Conservation (phyloP, 1,140 invertebrate genomes). For the Drosophila insularis region DNA sequence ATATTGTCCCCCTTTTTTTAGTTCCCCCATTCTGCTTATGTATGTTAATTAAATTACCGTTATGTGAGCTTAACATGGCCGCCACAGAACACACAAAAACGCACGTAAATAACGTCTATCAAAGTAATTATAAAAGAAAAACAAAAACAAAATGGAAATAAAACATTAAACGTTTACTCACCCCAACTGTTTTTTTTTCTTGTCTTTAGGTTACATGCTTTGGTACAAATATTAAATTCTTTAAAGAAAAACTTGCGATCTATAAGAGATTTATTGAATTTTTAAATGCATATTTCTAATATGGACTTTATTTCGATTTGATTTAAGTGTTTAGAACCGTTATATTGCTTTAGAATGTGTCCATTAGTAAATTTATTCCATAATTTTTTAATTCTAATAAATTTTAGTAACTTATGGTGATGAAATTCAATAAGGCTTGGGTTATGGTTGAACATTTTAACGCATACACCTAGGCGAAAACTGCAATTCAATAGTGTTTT, state of each 20-base stretch:
- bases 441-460: neutral
- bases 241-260: too few relatives aligned
- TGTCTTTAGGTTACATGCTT: slow-evolving; percentile 4
- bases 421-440: neutral
- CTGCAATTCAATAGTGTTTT: neutral
- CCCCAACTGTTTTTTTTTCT: neutral
- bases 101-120: slow-evolving; percentile 48
- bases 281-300: too few relatives aligned
- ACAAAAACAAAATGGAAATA: slow-evolving; percentile 45
- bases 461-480: neutral
- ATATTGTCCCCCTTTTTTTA: slow-evolving; percentile 23
- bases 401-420: too few relatives aligned
- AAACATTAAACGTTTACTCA: slow-evolving; percentile 42
- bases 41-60: slow-evolving; percentile 80
- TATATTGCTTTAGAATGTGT: too few relatives aligned
- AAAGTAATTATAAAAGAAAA: slow-evolving; percentile 73
- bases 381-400: too few relatives aligned
- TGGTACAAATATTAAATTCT: too few relatives aligned
- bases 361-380: too few relatives aligned
- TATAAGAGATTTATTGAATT: too few relatives aligned
- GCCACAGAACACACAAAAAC: slow-evolving; percentile 31
- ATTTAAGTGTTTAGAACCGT: too few relatives aligned
- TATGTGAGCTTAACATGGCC: slow-evolving; percentile 70
- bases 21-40: slow-evolving; percentile 34
- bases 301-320: too few relatives aligned